A percentile compares a stretch with the other conserved stretches of the same genome.
Conservation (phyloP, 2,797 vertebrate species). For the Muscicapa comitata region DNA sequence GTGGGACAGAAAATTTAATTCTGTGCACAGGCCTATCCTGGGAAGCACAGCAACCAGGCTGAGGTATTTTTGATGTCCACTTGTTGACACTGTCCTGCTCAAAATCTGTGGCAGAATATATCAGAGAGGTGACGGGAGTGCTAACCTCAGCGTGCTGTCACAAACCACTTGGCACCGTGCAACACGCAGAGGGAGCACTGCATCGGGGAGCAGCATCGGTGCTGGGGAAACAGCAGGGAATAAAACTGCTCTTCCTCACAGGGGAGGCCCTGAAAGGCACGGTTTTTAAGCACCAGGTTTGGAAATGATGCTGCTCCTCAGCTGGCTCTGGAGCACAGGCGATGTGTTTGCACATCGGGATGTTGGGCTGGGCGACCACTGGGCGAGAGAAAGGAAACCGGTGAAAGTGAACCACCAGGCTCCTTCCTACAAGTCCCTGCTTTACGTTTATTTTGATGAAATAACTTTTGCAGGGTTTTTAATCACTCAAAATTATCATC, state of each 20-base stretch:
- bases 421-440: neutral
- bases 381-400: neutral
- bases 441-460: neutral
- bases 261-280: neutral
- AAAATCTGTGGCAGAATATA: neutral
- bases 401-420: neutral
- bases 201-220: accelerated
- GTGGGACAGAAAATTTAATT: neutral
- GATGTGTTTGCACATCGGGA: accelerated
- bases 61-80: neutral
- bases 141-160: accelerated
- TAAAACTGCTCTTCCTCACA: neutral
- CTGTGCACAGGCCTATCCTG: neutral
- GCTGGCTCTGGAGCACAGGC: neutral
- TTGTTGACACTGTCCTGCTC: neutral
- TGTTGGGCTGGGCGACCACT: neutral
- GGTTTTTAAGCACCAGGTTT: neutral
- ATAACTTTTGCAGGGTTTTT: neutral
- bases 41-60: neutral
- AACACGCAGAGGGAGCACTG: neutral
- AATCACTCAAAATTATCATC: slow-evolving; percentile 13
- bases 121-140: neutral
- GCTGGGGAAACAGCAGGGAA: neutral
- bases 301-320: neutral
- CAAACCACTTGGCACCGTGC: neutral